phyloP scores from a whole-genome alignment of 2,888 invertebrate species.

The Podotricha telesiphe region DNA sequence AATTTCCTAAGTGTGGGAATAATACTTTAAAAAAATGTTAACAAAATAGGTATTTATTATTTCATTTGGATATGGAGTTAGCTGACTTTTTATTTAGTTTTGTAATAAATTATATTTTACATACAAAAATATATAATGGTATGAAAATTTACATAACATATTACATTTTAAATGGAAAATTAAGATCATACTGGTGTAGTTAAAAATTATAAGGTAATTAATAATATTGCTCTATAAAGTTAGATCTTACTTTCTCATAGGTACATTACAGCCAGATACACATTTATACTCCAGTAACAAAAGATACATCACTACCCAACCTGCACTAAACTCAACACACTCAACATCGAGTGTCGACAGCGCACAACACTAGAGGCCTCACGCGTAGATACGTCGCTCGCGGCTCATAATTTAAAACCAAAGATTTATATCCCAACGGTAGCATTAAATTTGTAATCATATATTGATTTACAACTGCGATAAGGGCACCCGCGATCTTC shows the following conservation, averaged over 20 bases:
- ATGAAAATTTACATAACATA: too few relatives aligned
- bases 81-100: neutral
- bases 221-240: too few relatives aligned
- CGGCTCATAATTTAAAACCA: constrained; percentile 81
- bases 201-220: too few relatives aligned
- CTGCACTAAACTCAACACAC: constrained; percentile 43
- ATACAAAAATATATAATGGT: too few relatives aligned
- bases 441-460: constrained; percentile 84
- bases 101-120: neutral
- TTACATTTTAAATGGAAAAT: too few relatives aligned
- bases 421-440: constrained; percentile 83
- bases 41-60: neutral
- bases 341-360: constrained; percentile 64
- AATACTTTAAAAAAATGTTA: too few relatives aligned
- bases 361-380: constrained; percentile 81
- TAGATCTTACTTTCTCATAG: too few relatives aligned
- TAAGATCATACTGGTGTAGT: too few relatives aligned
- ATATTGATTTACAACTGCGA: constrained; percentile 82
- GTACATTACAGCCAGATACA: too few relatives aligned
- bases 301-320: constrained; percentile 44
- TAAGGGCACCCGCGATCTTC: constrained; percentile 77
- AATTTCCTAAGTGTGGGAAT: too few relatives aligned
- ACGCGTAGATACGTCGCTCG: constrained; percentile 77
- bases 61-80: neutral
- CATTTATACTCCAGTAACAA: too few relatives aligned